Percentiles rank a stretch among this genome's conserved stretches.
These are phyloP conservation scores for Hipparchia semele DNA, from an alignment of 2,888 invertebrate genomes.

Conservation along the genomic window DNA sequence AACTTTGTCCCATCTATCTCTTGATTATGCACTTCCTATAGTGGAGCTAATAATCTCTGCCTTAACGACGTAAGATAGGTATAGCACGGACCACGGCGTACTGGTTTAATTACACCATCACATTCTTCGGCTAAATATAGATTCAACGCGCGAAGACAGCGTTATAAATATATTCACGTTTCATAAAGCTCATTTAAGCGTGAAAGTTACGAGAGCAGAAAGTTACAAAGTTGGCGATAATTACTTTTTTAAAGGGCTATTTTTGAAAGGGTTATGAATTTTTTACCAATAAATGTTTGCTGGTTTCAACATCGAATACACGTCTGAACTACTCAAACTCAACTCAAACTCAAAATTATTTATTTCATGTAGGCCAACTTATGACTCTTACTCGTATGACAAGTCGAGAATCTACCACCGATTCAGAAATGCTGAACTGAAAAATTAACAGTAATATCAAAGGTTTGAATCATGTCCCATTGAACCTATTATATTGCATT, in stretches of 20 bases:
- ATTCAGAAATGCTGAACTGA: too few species aligned
- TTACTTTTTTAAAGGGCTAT: slow-evolving; percentile 9
- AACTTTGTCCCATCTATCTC: slow-evolving; percentile 63
- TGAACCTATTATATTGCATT: too few species aligned
- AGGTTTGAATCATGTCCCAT: too few species aligned
- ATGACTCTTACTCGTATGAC: too few species aligned
- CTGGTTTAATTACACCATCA: slow-evolving; percentile 28
- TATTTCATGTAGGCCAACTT: too few species aligned
- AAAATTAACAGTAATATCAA: too few species aligned
- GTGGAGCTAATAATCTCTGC: slow-evolving; percentile 40
- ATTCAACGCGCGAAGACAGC: slow-evolving; percentile 16
- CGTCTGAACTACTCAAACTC: too few species aligned
- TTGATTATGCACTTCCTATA: slow-evolving; percentile 57
- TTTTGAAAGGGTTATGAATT: slow-evolving; percentile 21
- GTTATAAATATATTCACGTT: slow-evolving; percentile 14
- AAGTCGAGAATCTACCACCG: too few species aligned
- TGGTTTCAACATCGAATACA: too few species aligned
- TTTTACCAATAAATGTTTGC: neutral
- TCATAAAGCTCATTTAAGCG: slow-evolving; percentile 8
- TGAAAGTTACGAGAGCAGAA: slow-evolving; percentile 8
- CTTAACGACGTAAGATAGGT: slow-evolving; percentile 36
- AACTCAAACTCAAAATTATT: too few species aligned
- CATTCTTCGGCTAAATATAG: slow-evolving; percentile 23
- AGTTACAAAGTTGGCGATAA: slow-evolving; percentile 3
- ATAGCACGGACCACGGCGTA: slow-evolving; percentile 10